These are phyloP conservation scores for Cephus nigrinus DNA, from an alignment of 2,888 invertebrate species.

Conservation along the genomic window DNA sequence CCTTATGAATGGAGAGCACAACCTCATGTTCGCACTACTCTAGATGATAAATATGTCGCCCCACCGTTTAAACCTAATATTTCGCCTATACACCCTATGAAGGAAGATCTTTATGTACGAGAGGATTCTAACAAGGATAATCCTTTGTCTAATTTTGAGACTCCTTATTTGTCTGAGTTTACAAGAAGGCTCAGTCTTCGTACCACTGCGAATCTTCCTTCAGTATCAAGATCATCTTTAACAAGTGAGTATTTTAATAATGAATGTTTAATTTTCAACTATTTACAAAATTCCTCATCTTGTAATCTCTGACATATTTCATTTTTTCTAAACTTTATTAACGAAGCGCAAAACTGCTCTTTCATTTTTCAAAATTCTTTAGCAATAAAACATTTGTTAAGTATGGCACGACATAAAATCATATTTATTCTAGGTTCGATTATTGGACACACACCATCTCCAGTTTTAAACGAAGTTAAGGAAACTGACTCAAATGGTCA, in stretches of 20 bases:
- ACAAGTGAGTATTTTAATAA: constrained; percentile 46
- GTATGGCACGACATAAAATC: not conserved
- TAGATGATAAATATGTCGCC: constrained; percentile 47
- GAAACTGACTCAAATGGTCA: constrained; percentile 62
- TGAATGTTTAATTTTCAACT: not conserved
- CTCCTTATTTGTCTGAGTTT: constrained; percentile 79
- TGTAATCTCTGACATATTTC: not conserved
- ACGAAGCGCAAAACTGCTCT: not conserved
- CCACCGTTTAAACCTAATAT: constrained; percentile 49
- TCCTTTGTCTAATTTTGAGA: constrained; percentile 68
- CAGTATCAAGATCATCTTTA: constrained; percentile 41
- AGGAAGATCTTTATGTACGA: constrained; percentile 41
- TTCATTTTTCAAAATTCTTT: not conserved
- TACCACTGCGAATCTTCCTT: constrained; percentile 44
- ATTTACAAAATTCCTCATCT: not conserved
- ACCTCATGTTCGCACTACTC: constrained; percentile 28
- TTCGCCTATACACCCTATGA: constrained; percentile 45
- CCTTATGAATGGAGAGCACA: constrained; percentile 17
- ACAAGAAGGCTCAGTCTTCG: constrained; percentile 70
- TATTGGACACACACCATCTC: constrained; percentile 11
- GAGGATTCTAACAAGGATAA: constrained; percentile 42
- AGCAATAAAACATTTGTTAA: not conserved
- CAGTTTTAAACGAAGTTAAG: constrained; percentile 48
- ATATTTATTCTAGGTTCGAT: constrained; percentile 11
- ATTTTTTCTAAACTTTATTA: no score